Evolutionary conservation across 2,888 invertebrate genomes (phyloP).

Genomic region (Girardia tigrina): DNA sequence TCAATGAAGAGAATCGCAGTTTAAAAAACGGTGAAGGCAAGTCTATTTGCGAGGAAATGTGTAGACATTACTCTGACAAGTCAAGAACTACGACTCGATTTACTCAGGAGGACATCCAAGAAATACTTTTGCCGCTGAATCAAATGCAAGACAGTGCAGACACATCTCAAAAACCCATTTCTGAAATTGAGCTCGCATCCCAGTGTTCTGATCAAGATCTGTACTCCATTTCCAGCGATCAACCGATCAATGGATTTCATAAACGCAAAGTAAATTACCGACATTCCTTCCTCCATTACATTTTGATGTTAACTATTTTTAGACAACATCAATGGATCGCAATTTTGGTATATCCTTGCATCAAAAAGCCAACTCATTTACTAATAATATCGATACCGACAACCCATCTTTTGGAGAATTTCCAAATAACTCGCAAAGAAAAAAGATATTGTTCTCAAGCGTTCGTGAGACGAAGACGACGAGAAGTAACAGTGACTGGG

Average conservation of each 20-base stretch:
- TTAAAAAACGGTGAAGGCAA: background rate
- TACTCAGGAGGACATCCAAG: background rate
- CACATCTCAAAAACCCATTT: background rate
- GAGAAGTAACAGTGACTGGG: slow-evolving; percentile 13
- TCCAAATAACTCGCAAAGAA: background rate
- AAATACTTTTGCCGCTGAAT: background rate
- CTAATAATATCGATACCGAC: background rate
- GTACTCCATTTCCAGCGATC: background rate
- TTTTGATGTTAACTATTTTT: background rate
- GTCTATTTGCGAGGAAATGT: background rate
- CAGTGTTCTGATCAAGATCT: background rate
- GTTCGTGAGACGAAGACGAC: background rate
- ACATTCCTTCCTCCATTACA: no score
- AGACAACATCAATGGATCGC: background rate
- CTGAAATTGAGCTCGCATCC: background rate
- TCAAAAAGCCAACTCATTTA: background rate
- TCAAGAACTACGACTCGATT: background rate
- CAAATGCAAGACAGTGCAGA: background rate
- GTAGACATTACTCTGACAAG: background rate
- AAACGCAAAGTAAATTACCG: background rate
- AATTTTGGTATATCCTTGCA: background rate
- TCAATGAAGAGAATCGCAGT: background rate
- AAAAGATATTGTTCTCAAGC: background rate
- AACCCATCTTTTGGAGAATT: background rate
- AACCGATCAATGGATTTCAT: background rate